Percentiles rank a stretch among this genome's conserved stretches.
phyloP scores from a whole-genome alignment of 2,888 invertebrate species.

The Sinelater perroti region DNA sequence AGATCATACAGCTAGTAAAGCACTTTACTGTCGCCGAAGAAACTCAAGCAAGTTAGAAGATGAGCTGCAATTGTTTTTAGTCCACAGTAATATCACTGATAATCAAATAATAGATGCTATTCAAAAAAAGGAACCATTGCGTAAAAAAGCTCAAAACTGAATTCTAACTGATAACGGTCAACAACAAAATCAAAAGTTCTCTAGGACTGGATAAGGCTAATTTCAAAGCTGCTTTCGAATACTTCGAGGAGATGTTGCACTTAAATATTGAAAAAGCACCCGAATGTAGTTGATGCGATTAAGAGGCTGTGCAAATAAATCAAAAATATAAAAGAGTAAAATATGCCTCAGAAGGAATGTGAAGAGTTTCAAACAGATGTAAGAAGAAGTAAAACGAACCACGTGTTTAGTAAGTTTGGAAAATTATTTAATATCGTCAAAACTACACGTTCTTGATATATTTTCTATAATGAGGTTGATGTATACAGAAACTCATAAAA shows the following conservation, averaged over 20 bases:
- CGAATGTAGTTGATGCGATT: slow-evolving; percentile 79
- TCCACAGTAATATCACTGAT: slow-evolving; percentile 69
- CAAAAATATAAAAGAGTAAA: slow-evolving; percentile 81
- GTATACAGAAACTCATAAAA: slow-evolving; percentile 73
- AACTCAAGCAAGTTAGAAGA: slow-evolving; percentile 53
- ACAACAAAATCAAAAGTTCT: slow-evolving; percentile 72
- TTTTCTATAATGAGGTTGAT: slow-evolving; percentile 72
- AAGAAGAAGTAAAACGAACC: slow-evolving; percentile 73
- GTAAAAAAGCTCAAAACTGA: slow-evolving; percentile 71
- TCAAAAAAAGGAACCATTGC: slow-evolving; percentile 65
- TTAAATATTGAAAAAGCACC: slow-evolving; percentile 79
- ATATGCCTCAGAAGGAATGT: slow-evolving; percentile 68
- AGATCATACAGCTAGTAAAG: slow-evolving; percentile 72
- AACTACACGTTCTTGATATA: slow-evolving; percentile 75
- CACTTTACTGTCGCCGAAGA: slow-evolving; percentile 71
- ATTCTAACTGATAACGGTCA: slow-evolving; percentile 70
- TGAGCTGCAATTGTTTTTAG: slow-evolving; percentile 59
- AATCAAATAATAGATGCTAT: slow-evolving; percentile 66
- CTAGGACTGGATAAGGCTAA: slow-evolving; percentile 75
- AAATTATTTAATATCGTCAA: slow-evolving; percentile 68
- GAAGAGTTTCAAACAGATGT: slow-evolving; percentile 73
- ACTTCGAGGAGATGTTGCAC: slow-evolving; percentile 69
- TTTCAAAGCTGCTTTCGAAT: slow-evolving; percentile 74
- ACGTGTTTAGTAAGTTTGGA: slow-evolving; percentile 69
- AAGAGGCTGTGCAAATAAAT: slow-evolving; percentile 79